These are phyloP conservation scores for Temnothorax nylanderi DNA, from an alignment of 1,140 invertebrate genomes.

Conservation along the genomic window DNA sequence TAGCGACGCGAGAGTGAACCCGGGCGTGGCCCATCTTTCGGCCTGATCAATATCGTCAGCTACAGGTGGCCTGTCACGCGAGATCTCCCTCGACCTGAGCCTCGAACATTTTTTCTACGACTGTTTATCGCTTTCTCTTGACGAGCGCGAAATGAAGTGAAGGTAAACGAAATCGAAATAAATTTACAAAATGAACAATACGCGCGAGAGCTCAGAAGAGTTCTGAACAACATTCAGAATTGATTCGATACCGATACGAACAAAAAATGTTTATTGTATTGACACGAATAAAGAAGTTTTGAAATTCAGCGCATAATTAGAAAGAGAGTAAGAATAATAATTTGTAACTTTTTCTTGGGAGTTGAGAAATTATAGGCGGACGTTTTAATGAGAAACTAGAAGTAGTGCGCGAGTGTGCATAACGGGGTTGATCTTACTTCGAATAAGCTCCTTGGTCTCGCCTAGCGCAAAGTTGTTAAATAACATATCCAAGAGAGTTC, in stretches of 20 bases:
- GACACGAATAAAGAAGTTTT: background rate
- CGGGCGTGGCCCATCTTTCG: constrained; percentile 79
- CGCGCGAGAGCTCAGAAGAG: background rate
- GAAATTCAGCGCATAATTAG: background rate
- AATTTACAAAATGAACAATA: background rate
- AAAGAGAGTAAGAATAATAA: background rate
- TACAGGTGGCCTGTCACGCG: constrained; percentile 79
- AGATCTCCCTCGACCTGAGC: constrained; percentile 24
- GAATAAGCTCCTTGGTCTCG: constrained; percentile 39
- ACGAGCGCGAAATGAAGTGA: background rate
- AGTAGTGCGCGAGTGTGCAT: background rate
- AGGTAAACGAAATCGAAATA: background rate
- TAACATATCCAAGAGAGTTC: constrained; percentile 18
- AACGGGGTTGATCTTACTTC: background rate
- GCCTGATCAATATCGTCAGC: constrained; percentile 80
- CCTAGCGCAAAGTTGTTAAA: constrained; percentile 35
- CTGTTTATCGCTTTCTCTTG: background rate
- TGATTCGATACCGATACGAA: background rate
- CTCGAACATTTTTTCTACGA: background rate
- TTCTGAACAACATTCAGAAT: background rate
- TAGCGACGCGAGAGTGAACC: constrained; percentile 36
- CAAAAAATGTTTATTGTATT: background rate
- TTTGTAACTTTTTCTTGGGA: background rate
- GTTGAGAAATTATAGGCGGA: background rate
- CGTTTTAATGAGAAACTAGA: background rate